Base-by-base conservation (phyloP, 2,113 vertebrate species). In the Dromiciops gliroides region DNA sequence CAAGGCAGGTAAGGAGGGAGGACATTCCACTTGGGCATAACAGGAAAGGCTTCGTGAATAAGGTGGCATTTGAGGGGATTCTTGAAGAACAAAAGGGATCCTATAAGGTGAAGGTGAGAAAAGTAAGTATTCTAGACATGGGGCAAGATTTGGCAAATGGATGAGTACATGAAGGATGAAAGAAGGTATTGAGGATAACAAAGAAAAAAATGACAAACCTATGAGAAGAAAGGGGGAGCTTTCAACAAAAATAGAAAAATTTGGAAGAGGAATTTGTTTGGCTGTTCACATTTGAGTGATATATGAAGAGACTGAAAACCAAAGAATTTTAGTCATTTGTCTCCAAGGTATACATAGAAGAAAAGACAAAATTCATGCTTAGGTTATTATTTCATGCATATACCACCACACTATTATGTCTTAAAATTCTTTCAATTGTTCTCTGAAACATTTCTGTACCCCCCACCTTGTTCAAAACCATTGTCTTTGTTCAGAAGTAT, bases 151-250 rank as follows among this genome's bases (percentile, higher is more conserved):
- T 75, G 37, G 37, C 3, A n/a, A 19, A n/a, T 75, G 8, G n/a
- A 75, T n/a, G 12, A 75, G 10, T n/a, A 19, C 22, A 5, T 16
- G 16, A 60, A 12, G 37, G 44, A 16, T n/a, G 0, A 75, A 6
- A 75, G 7, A n/a, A n/a, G n/a, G n/a, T 26, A 75, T 22, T n/a
- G 37, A 75, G 3, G 67, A 22, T 75, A 16, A 75, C 67, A n/a
- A n/a, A n/a, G n/a, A n/a, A 75, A 6, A 75, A 75, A 75, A 75
- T 75, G 3, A n/a, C 14, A n/a, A 75, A 75, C 37, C 14, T n/a
- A 5, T n/a, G 37, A 6, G 37, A n/a, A n/a, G 1, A 75, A n/a
- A n/a, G 3, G 3, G 3, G 56, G 4, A 2, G 37, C 1, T n/a
- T 75, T 75, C 16, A n/a, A 75, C 28, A 19, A 75, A 75, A 14